Evolutionary conservation across 2,113 vertebrate genomes (phyloP).

Genomic region (Anseranas semipalmata): DNA sequence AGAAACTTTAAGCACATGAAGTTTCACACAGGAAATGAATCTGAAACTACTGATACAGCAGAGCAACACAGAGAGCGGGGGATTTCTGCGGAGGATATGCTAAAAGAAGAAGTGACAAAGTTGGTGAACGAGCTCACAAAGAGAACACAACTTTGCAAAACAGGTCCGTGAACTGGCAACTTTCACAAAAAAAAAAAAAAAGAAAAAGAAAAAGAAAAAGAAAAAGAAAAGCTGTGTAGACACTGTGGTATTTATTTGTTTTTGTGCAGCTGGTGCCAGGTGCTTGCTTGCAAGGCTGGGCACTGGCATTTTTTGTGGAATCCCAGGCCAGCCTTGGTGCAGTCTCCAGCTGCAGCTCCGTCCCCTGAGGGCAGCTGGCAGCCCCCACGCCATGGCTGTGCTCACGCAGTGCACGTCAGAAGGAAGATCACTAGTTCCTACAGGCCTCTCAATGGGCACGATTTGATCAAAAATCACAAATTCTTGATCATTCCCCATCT

Average conservation of each 20-base stretch:
- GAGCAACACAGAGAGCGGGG: accelerated
- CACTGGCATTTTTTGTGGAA: conserved; percentile 25
- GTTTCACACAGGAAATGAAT: conserved; percentile 59
- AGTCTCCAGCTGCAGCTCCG: neutral
- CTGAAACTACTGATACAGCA: neutral
- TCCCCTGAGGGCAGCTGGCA: neutral
- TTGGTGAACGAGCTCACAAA: neutral
- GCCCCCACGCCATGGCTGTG: neutral
- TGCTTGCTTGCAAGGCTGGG: neutral
- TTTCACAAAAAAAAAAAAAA: neutral
- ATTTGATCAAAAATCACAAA: neutral
- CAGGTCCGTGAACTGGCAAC: neutral
- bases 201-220: neutral
- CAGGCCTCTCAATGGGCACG: neutral
- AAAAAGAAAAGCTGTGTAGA: neutral
- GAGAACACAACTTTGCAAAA: neutral
- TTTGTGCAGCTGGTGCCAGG: conserved; percentile 40
- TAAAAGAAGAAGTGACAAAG: conserved; percentile 42
- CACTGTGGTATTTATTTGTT: conserved; percentile 8
- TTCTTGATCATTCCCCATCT: neutral
- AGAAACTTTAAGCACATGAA: neutral
- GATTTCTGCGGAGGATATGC: neutral
- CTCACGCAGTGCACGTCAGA: neutral
- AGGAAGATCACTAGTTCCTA: neutral
- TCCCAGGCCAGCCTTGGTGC: neutral